Base-by-base conservation (phyloP, 64 coral and sea anemone species). In the Porites lutea region DNA sequence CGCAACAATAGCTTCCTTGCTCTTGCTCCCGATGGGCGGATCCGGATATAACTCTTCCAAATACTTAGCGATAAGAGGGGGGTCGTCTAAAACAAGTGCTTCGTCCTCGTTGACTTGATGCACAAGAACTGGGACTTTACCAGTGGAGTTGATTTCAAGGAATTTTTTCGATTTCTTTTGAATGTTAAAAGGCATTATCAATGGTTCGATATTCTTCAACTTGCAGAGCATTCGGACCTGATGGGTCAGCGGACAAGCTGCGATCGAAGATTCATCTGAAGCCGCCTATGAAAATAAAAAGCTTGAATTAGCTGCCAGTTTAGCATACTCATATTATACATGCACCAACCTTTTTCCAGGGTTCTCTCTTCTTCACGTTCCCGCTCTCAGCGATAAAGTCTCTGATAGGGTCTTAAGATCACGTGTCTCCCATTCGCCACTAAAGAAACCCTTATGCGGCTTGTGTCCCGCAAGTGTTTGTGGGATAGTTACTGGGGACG, bases 91-190 rank as follows among this genome's bases (percentile, higher is more conserved):
- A 67, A 84, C 81, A 6, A 84, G 48, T 4, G 81, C 81, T 20
- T 84, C 81, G 18, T 84, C 81, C 9, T 16, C 8, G 18, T 68
- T 84, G 16, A 84, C 8, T 63, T 84, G 81, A 84, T 84, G 81
- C 67, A 84, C 81, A 8, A 84, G 81, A 52, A 84, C 81, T 4
- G 81, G 81, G 18, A 84, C 81, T 9, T 84, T 84, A 9, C 81
- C 81, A 6, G 81, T 84, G 63, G 81, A 51, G 46, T 84, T 84
- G 15, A 84, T 49, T 20, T 84, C 81, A 49, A 84, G 62, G 69
- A 84, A 84, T 12, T 84, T 43, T 7, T 69, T 84, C 18, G 81
- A 84, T 52, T 84, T 84, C 62, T 84, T 84, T 84, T 84, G 81
- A 22, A 84, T 84, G 81, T 84, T 84, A 44, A 84, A 84, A 1